Evolutionary conservation across 53 echinoderm and acorn worm genomes (phyloP).

Genomic region (Glandiceps talaboti): DNA sequence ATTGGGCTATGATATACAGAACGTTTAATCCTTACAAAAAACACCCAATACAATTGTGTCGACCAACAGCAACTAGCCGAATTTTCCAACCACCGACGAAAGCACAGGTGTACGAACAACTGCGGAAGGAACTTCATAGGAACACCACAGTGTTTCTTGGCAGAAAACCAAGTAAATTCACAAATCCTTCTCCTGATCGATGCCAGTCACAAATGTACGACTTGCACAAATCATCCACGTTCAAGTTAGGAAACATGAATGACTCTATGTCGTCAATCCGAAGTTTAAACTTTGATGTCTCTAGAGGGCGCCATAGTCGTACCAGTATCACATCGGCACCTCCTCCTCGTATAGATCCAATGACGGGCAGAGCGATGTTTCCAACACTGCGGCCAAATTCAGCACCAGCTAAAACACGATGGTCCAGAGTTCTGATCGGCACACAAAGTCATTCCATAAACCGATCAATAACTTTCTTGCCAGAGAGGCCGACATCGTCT

Average conservation of each 20-base stretch:
- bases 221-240: background rate
- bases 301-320: background rate
- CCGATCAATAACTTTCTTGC: background rate
- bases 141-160: background rate
- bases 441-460: background rate
- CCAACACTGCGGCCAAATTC: background rate
- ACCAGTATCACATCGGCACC: background rate
- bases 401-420: background rate
- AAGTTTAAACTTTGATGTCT: background rate
- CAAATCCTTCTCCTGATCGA: background rate
- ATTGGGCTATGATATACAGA: background rate
- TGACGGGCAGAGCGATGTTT: background rate
- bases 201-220: background rate
- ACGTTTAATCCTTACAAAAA: background rate
- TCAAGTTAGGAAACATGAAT: background rate
- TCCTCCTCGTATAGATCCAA: background rate
- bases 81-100: background rate
- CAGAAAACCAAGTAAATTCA: background rate
- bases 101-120: background rate
- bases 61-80: background rate
- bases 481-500: background rate
- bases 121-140: background rate
- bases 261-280: background rate
- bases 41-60: background rate
- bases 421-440: background rate